A percentile compares a stretch with the other conserved stretches of the same genome.
These are phyloP conservation scores for Shargacucullia verbasci DNA, from an alignment of 2,888 invertebrate species.

Conservation along the genomic window DNA sequence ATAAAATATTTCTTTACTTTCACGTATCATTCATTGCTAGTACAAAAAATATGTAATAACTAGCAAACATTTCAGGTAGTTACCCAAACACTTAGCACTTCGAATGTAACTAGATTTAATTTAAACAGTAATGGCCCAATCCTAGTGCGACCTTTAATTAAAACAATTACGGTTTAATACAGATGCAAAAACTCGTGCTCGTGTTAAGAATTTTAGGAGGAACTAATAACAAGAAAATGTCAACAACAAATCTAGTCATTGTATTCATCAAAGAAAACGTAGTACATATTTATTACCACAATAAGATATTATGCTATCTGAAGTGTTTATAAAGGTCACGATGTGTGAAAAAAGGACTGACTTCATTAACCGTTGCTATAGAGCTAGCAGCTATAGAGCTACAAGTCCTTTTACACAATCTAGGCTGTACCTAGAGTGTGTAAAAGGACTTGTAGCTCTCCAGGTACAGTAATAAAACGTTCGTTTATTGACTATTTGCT, in stretches of 20 bases:
- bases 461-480: no score
- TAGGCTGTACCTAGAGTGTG: no score
- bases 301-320: no score
- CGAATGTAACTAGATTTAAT: slow-evolving; percentile 31
- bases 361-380: no score
- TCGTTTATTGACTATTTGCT: no score
- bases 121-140: slow-evolving; percentile 25
- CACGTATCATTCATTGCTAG: slow-evolving; percentile 6
- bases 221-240: slow-evolving; percentile 18
- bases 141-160: slow-evolving; percentile 33
- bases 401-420: no score
- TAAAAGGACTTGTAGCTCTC: no score
- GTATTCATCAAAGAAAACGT: slow-evolving; percentile 21
- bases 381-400: no score
- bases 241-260: slow-evolving; percentile 16
- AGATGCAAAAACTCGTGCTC: slow-evolving; percentile 16
- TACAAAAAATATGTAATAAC: slow-evolving; percentile 25
- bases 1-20: slow-evolving; percentile 44
- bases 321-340: no score
- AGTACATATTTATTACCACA: slow-evolving; percentile 5
- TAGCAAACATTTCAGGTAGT: slow-evolving; percentile 7
- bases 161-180: slow-evolving; percentile 29
- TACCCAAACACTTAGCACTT: slow-evolving; percentile 6
- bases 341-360: no score
- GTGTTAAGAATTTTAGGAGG: slow-evolving; percentile 2